Evolutionary conservation across 2,113 vertebrate species (phyloP).

Genomic region (human): GRCh38 chr1:74712501-74713000

Average conservation of each 20-base stretch:
- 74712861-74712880: not conserved
- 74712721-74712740: not conserved
- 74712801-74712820: not conserved
- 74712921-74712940: conserved; percentile 40
- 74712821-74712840: not conserved
- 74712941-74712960: not conserved
- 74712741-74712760: conserved; percentile 3
- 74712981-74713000: not conserved
- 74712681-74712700: not conserved
- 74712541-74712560: not conserved
- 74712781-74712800: not conserved
- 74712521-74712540: not conserved
- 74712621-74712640: not conserved
- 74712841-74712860: conserved; percentile 18
- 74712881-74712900: not conserved
- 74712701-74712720: not conserved
- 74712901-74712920: not conserved
- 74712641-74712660: not conserved
- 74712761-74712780: not conserved
- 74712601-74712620: not conserved
- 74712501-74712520: not conserved
- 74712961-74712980: not conserved
- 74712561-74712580: not conserved
- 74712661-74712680: not conserved
- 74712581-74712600: not conserved